These are phyloP conservation scores for Zoroaster sp. DNA, from an alignment of 53 echinoderm and acorn worm species.

Conservation along the genomic window DNA sequence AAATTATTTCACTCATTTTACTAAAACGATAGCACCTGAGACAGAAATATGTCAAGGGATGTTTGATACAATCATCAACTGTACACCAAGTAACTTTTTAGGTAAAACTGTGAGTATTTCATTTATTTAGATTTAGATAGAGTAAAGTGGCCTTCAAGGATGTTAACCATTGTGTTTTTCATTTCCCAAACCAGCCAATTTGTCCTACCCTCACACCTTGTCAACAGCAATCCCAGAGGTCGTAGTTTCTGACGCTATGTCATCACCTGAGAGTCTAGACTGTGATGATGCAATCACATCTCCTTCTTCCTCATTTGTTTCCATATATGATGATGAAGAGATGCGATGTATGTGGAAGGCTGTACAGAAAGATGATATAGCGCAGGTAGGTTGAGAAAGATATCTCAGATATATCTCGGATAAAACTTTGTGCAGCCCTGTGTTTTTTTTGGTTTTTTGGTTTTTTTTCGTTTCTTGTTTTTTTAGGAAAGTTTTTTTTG, in stretches of 20 bases:
- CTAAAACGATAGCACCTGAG: no score
- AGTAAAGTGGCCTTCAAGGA: background rate
- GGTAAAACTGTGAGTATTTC: no score
- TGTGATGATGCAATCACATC: slow-evolving; percentile 38
- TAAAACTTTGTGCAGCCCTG: no score
- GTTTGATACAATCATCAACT: no score
- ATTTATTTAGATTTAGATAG: no score
- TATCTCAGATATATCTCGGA: no score
- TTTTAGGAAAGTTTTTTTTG: no score
- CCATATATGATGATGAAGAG: slow-evolving; percentile 53
- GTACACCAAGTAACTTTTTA: no score
- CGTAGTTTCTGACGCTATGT: slow-evolving; percentile 28
- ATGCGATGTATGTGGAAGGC: slow-evolving; percentile 55
- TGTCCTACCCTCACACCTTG: background rate
- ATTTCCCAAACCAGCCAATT: background rate
- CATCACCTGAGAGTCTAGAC: background rate
- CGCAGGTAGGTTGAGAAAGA: slow-evolving; percentile 17
- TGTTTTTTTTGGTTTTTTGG: no score
- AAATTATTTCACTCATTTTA: no score
- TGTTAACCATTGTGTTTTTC: background rate
- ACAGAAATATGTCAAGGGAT: no score
- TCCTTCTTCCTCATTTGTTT: slow-evolving; percentile 60
- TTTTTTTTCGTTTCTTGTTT: no score
- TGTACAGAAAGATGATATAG: slow-evolving; percentile 56
- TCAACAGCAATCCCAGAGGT: slow-evolving; percentile 36